Evolutionary conservation across 1,140 invertebrate species (phyloP), one percentile per base, ranked within the genome.

Genomic region (Polyergus mexicanus): DNA sequence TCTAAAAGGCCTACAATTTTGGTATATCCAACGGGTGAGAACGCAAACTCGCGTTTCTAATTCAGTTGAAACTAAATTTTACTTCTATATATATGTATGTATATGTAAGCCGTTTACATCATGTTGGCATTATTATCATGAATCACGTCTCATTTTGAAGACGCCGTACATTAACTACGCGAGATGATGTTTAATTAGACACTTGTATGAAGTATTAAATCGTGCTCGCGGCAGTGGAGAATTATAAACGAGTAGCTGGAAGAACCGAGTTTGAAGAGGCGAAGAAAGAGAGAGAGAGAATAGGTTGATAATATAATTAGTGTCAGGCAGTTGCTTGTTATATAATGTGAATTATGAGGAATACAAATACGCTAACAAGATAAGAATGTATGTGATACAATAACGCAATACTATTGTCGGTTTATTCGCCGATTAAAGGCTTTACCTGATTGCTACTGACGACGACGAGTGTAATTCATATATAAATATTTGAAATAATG

Each of bases 21-120:
- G 62, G 94, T 96, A 69, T 96, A 96, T 92, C 96, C 96, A 0
- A 96, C 96, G 86, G 96, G 96, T 96, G 88, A 94, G 89, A 80
- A n/a, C 8, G 28, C 11, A 13, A 16, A 28, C 8, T 22, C 11
- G 58, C 10, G 16, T 44, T 60, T 8, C 13, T 54, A 78, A 56
- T 80, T 44, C 25, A 41, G 25, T 19, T 28, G 38, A n/a, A 32
- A n/a, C 56, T n/a, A 16, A 81, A 3, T 19, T 71, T 35, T 19
- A 10, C 13, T 78, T 77, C 22, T 35, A 13, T 16, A 28, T 11
- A 51, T 51, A 11, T 44, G 1, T 44, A 11, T 44, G 11, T 11
- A 10, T 32, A 32, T 44, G 7, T 44, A 44, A 19, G n/a, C n/a
- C 8, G 38, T 22, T 65, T 66, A 8, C 19, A 16, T 65, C 13